phyloP scores from a whole-genome alignment of 1,140 invertebrate genomes.

The Acromyrmex charruanus region DNA sequence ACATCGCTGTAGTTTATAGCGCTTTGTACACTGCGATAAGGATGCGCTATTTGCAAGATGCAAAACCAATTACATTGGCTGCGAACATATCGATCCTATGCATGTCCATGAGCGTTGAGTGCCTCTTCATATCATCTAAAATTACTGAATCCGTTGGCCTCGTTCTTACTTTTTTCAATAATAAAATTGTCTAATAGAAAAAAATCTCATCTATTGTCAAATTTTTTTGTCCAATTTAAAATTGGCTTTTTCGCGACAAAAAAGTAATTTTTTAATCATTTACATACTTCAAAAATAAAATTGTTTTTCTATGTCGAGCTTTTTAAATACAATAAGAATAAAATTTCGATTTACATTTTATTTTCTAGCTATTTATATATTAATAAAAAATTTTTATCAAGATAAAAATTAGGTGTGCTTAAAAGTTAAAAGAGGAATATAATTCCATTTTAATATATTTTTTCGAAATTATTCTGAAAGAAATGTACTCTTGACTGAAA shows the following conservation, averaged over 20 bases:
- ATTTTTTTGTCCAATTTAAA: not conserved
- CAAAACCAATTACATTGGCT: constrained; percentile 37
- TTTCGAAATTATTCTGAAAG: not conserved
- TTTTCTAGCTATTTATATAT: not conserved
- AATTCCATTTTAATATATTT: not conserved
- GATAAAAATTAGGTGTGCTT: too few relatives aligned
- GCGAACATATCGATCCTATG: constrained; percentile 32
- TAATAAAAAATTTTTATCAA: not conserved
- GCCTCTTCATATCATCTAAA: not conserved
- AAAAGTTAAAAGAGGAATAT: not conserved
- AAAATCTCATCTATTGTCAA: not conserved
- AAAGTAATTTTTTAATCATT: not conserved
- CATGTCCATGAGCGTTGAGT: not conserved
- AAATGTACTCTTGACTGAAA: not conserved
- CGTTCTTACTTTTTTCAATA: not conserved
- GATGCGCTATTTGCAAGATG: constrained; percentile 27
- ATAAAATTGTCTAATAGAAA: not conserved
- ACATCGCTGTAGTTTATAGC: constrained; percentile 20
- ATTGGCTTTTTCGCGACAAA: not conserved
- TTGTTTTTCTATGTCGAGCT: not conserved
- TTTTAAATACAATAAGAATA: not conserved
- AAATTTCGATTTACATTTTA: constrained; percentile 12
- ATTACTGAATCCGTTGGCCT: not conserved
- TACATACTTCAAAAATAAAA: not conserved
- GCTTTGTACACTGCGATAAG: constrained; percentile 21